phyloP scores from a whole-genome alignment of 30 jellyfish, hydroid and myxozoan species.

The Hydractinia echinata region DNA sequence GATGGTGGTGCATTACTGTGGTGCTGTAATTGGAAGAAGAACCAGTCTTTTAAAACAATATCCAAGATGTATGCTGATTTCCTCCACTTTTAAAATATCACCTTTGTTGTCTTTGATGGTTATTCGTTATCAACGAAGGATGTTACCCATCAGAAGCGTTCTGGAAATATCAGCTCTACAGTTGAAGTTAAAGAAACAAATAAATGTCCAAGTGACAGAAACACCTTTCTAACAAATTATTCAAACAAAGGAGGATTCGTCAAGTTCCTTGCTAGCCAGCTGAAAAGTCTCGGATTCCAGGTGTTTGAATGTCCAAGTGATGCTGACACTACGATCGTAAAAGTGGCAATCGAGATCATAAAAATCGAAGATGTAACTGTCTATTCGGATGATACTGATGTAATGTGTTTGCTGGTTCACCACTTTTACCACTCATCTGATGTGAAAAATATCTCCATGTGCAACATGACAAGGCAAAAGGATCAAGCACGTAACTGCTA shows the following conservation, averaged over 20 bases:
- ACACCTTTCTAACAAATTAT: slow-evolving; percentile 21
- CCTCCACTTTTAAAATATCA: slow-evolving; percentile 8
- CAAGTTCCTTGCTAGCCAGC: background rate
- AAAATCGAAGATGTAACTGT: slow-evolving; percentile 1
- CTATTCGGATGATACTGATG: slow-evolving; percentile 16
- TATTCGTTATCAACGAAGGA: slow-evolving; percentile 23
- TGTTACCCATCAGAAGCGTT: slow-evolving; percentile 30
- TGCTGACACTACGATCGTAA: slow-evolving; percentile 34
- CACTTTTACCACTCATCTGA: slow-evolving; percentile 7
- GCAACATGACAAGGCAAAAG: slow-evolving; percentile 22
- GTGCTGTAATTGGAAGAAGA: slow-evolving; percentile 14
- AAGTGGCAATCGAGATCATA: slow-evolving; percentile 1
- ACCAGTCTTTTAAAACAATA: slow-evolving; percentile 2
- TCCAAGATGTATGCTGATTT: slow-evolving; percentile 24
- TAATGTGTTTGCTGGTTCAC: slow-evolving; percentile 29
- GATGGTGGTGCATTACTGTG: slow-evolving; percentile 48
- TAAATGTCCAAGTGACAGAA: slow-evolving; percentile 25
- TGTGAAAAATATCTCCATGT: slow-evolving; percentile 29
- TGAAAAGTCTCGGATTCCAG: slow-evolving; percentile 8
- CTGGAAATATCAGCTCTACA: slow-evolving; percentile 21
- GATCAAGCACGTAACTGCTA: slow-evolving; percentile 28
- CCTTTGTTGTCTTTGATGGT: slow-evolving; percentile 29
- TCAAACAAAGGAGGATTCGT: slow-evolving; percentile 29
- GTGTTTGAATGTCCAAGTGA: slow-evolving; percentile 41
- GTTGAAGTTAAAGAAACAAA: slow-evolving; percentile 22